phyloP scores from a whole-genome alignment of 2,113 vertebrate species.

The Syngnathoides biaculeatus region DNA sequence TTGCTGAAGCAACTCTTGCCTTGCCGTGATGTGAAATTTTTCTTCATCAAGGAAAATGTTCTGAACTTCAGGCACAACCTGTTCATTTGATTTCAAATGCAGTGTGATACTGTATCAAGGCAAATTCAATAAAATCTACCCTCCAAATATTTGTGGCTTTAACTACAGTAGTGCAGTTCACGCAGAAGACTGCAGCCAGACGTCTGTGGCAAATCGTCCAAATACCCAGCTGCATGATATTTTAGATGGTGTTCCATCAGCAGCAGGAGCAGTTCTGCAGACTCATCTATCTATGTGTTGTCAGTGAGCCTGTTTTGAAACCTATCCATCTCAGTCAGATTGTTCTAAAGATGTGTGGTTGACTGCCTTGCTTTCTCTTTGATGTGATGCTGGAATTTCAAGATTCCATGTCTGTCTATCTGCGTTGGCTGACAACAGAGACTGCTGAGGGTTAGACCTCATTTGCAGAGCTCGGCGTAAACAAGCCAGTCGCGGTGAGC shows the following conservation, averaged over 20 bases:
- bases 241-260: conserved; percentile 10
- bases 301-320: conserved; percentile 42
- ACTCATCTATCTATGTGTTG: conserved; percentile 33
- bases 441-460: conserved; percentile 47
- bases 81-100: not conserved
- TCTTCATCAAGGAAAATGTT: not conserved
- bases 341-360: conserved; percentile 53
- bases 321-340: conserved; percentile 47
- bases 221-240: conserved; percentile 17
- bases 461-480: conserved; percentile 41
- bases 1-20: too few relatives aligned
- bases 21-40: not conserved
- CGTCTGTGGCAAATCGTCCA: conserved; percentile 32
- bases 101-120: not conserved
- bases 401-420: conserved; percentile 52
- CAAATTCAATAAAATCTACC: not conserved
- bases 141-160: not conserved
- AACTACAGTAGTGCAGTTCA: not conserved
- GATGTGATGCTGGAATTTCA: conserved; percentile 49
- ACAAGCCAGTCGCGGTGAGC: conserved; percentile 31
- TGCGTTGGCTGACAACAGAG: conserved; percentile 30
- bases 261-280: conserved; percentile 17
- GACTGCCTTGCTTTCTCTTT: conserved; percentile 51
- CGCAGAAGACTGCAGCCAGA: not conserved
- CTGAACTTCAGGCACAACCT: not conserved